phyloP scores from a whole-genome alignment of 2,113 vertebrate species.

The Notothenia coriiceps region DNA sequence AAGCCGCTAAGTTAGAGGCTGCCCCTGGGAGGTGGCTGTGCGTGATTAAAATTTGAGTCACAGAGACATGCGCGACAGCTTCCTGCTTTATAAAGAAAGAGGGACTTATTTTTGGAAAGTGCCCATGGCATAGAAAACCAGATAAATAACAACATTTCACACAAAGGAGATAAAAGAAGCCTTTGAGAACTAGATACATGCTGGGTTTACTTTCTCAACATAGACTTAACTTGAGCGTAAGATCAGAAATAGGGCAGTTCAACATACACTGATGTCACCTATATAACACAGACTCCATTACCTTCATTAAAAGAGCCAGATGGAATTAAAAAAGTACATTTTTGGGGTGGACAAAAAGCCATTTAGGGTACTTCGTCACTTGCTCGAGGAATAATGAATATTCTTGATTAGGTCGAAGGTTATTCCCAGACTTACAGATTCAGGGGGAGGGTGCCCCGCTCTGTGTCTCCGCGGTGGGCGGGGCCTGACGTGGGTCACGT shows the following conservation, averaged over 20 bases:
- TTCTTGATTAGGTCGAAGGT: conserved; percentile 13
- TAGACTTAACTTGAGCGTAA: conserved; percentile 6
- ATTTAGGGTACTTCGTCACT: too few relatives aligned
- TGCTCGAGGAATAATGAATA: too few relatives aligned
- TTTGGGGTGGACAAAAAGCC: too few relatives aligned
- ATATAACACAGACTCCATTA: background rate
- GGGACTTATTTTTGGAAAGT: conserved; percentile 66
- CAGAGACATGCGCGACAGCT: conserved; percentile 57
- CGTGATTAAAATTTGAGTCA: conserved; percentile 63
- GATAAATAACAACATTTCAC: conserved; percentile 54
- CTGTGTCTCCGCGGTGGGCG: conserved; percentile 87
- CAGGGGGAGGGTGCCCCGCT: conserved; percentile 78
- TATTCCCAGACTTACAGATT: conserved; percentile 74
- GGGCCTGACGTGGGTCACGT: conserved; percentile 90
- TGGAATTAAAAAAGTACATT: background rate
- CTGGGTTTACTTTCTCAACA: conserved; percentile 29
- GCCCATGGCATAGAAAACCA: conserved; percentile 59
- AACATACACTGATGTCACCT: conserved; percentile 1
- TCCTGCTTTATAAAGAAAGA: conserved; percentile 55
- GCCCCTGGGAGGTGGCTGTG: conserved; percentile 47
- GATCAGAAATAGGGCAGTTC: conserved; percentile 4
- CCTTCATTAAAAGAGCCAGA: background rate
- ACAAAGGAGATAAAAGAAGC: conserved; percentile 39
- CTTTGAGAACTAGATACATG: conserved; percentile 19
- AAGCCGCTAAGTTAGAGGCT: conserved; percentile 50